These are phyloP conservation scores for Coccyzus lansbergi DNA, from an alignment of 2,797 vertebrate genomes.

Conservation along the genomic window DNA sequence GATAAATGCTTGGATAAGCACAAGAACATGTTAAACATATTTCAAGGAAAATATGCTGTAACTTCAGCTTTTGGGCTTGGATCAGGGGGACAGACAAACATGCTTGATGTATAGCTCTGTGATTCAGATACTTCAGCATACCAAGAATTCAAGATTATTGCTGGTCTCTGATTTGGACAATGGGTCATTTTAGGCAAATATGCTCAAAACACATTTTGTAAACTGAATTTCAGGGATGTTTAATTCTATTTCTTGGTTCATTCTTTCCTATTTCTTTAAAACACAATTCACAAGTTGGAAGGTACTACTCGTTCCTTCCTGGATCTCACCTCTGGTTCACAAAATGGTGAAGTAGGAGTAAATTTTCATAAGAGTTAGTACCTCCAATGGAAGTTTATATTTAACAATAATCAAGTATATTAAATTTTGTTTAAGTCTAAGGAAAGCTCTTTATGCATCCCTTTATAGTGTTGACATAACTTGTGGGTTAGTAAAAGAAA, in stretches of 20 bases:
- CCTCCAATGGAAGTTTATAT: background rate
- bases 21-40: background rate
- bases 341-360: background rate
- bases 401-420: background rate
- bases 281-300: background rate
- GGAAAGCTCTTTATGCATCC: background rate
- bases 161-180: background rate
- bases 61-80: background rate
- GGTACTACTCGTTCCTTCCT: background rate
- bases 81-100: background rate
- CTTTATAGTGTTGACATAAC: background rate
- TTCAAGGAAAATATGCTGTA: background rate
- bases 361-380: background rate
- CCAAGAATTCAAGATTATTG: background rate
- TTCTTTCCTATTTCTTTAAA: background rate
- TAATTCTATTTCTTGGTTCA: background rate
- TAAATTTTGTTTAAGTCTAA: background rate
- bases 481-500: background rate
- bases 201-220: background rate
- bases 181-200: background rate
- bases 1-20: conserved; percentile 7
- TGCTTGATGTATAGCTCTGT: background rate
- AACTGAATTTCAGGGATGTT: background rate
- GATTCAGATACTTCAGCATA: background rate
- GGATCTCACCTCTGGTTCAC: background rate